Conservation (phyloP, 2,888 invertebrate species). For the Lochmaea capreae region DNA sequence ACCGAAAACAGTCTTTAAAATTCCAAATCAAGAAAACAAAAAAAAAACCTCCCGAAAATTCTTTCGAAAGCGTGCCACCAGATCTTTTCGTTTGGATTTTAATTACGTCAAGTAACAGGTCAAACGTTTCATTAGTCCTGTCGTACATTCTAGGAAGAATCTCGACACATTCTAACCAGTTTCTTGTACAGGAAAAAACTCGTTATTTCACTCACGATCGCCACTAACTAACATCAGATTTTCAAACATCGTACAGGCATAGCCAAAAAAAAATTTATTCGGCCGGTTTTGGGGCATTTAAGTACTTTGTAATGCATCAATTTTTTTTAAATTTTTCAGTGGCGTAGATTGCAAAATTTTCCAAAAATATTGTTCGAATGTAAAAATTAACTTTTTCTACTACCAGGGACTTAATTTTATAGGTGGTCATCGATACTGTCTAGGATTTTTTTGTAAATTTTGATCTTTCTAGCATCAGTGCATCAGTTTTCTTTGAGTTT, state of each 20-base stretch:
- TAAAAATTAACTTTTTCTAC: too few relatives aligned
- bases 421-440: too few relatives aligned
- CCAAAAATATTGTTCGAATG: not conserved
- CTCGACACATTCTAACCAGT: conserved; percentile 32
- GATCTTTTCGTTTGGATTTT: conserved; percentile 18
- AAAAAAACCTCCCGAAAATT: conserved; percentile 4
- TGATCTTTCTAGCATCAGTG: too few relatives aligned
- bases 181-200: conserved; percentile 16
- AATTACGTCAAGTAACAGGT: conserved; percentile 19
- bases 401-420: too few relatives aligned
- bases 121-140: conserved; percentile 13
- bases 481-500: too few relatives aligned
- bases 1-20: conserved; percentile 4
- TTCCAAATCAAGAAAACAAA: not conserved
- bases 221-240: conserved; percentile 33
- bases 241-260: conserved; percentile 19
- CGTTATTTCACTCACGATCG: conserved; percentile 33
- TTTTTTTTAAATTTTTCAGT: not conserved
- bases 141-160: conserved; percentile 26
- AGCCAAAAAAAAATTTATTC: conserved; percentile 17
- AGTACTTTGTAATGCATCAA: conserved; percentile 1
- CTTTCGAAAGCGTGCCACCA: conserved; percentile 24
- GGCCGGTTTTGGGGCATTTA: conserved; percentile 5
- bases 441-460: too few relatives aligned
- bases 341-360: not conserved